phyloP scores from a whole-genome alignment of 2,797 vertebrate species.

The Enteromius unitaeniatus region DNA sequence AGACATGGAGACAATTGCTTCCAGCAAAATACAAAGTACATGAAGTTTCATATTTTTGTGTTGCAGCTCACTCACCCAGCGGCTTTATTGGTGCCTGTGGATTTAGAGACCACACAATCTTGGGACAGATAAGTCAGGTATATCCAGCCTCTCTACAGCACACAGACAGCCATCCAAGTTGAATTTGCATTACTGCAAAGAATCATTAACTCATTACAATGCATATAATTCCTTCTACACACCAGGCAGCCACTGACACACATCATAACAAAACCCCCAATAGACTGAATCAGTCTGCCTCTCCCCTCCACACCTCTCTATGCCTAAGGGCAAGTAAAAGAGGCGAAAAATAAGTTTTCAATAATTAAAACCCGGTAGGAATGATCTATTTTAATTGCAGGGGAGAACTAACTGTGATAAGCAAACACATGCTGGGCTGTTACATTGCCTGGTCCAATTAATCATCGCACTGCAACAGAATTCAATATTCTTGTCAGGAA shows the following conservation, averaged over 20 bases:
- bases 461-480: slow-evolving; percentile 50
- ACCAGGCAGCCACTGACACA: slow-evolving; percentile 12
- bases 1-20: slow-evolving; percentile 49
- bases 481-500: slow-evolving; percentile 57
- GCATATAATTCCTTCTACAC: slow-evolving; percentile 38
- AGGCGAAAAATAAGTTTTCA: slow-evolving; percentile 19
- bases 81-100: slow-evolving; percentile 3
- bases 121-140: slow-evolving; percentile 34
- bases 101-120: slow-evolving; percentile 14
- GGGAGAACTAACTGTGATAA: slow-evolving; percentile 45
- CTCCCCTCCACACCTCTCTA: slow-evolving; percentile 12
- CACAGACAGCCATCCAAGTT: slow-evolving; percentile 30
- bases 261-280: slow-evolving; percentile 23
- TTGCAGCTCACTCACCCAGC: slow-evolving; percentile 15
- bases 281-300: slow-evolving; percentile 21
- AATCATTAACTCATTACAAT: slow-evolving; percentile 52
- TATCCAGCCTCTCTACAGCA: slow-evolving; percentile 19
- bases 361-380: slow-evolving; percentile 56
- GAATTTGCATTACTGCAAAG: slow-evolving; percentile 37
- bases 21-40: slow-evolving; percentile 37
- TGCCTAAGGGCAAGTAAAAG: slow-evolving; percentile 19
- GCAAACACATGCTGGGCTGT: slow-evolving; percentile 52
- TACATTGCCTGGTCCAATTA: slow-evolving; percentile 52
- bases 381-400: slow-evolving; percentile 55
- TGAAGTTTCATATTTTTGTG: slow-evolving; percentile 38